Base-by-base conservation (phyloP, 2,113 vertebrate genomes). In the Heloderma charlesbogerti region DNA sequence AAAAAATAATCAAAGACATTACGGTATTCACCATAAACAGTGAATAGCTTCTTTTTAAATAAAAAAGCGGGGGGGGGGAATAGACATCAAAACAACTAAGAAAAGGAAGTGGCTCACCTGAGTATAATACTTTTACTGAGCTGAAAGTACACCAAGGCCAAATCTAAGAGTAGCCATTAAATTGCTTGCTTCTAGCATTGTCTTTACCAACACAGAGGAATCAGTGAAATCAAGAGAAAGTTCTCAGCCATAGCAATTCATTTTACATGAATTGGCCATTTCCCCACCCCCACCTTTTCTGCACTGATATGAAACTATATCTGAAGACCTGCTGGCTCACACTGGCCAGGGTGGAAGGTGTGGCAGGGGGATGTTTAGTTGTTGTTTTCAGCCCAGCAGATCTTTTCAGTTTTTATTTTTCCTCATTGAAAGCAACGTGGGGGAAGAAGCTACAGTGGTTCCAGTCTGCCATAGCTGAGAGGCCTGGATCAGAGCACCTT, bases 1-100 rank as follows among this genome's bases (percentile, higher is more conserved):
- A 98, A 98, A 97, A 97, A 97, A 96, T 97, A 98, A 97, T 98
- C 97, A 98, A 98, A 98, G 97, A 97, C 96, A 96, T 97, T 98
- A 96, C 97, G 97, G 97, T 97, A 98, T 97, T 98, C 96, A 95
- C 79, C 89, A 91, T 90, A 16, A 37, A 96, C 95, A 95, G 97
- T 96, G 98, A 98, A 96, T 91, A 91, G 40, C 85, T 95, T 91
- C 94, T 96, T 97, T 96, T 77, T 77, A 37, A 74, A 6, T 45
- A 69, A 93, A 96, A 79, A 90, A 88, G 81, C 0, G 69, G 71
- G 0, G 10, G 13, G 95, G 94, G 95, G 88, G 93, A 74, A 75
- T 10, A 90, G 80, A 92, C 96, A 97, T 97, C 94, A 97, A 97
- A 98, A 97, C 93, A 94, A 94, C 95, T 96, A 6, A 72, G 94